Evolutionary conservation across 2,113 vertebrate genomes (phyloP).

Genomic region (Ornithorhynchus anatinus): DNA sequence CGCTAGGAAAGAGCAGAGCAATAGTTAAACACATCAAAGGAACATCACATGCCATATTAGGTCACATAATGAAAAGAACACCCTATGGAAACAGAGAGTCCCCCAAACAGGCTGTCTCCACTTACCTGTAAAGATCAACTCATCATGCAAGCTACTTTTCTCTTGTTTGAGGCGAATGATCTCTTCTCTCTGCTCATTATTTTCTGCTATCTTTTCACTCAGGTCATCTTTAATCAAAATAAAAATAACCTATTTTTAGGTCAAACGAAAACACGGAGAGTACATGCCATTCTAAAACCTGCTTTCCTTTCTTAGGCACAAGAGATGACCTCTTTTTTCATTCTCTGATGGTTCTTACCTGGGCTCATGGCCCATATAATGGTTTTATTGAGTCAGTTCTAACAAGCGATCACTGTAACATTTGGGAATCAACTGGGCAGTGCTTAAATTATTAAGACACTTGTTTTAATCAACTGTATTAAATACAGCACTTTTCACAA

Average conservation of each 20-base stretch:
- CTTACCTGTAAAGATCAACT: conserved; percentile 76
- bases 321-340: background rate
- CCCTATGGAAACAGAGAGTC: no score
- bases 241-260: conserved; percentile 11
- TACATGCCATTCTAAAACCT: background rate
- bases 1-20: background rate
- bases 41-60: background rate
- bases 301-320: background rate
- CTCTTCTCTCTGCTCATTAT: conserved; percentile 82
- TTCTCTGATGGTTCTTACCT: background rate
- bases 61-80: no score
- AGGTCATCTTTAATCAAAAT: conserved; percentile 74
- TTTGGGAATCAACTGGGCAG: no score
- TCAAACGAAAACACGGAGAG: background rate
- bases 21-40: background rate
- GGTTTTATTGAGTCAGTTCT: no score
- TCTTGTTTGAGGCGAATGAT: conserved; percentile 85
- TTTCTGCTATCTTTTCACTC: conserved; percentile 81
- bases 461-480: no score
- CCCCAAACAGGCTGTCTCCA: background rate
- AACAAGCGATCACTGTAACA: no score
- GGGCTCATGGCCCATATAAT: no score
- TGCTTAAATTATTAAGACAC: no score
- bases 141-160: conserved; percentile 72
- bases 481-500: no score